A percentile compares a stretch with the other conserved stretches of the same genome.
phyloP scores from a whole-genome alignment of 2,888 invertebrate genomes.

The Helicoverpa assulta region DNA sequence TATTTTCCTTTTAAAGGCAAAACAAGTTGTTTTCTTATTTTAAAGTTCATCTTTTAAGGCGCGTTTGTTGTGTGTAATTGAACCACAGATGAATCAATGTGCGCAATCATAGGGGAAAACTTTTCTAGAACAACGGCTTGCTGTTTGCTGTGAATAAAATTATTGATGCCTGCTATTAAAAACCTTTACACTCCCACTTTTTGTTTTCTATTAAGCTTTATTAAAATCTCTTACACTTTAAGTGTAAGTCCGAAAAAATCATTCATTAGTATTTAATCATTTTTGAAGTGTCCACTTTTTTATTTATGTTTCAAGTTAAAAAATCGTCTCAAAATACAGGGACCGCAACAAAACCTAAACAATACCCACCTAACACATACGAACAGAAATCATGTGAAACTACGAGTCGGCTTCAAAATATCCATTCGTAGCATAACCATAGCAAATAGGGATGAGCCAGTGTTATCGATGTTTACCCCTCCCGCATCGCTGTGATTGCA shows the following conservation, averaged over 20 bases:
- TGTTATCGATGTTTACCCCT: conserved; percentile 63
- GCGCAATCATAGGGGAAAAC: not conserved
- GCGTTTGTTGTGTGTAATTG: conserved; percentile 1
- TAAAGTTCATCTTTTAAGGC: not conserved
- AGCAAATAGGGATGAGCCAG: conserved; percentile 58
- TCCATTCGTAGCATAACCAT: conserved; percentile 51
- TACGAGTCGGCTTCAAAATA: conserved; percentile 44
- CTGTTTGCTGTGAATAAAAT: too few relatives aligned
- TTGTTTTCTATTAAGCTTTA: too few relatives aligned
- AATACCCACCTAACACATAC: conserved; percentile 1
- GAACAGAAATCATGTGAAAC: conserved; percentile 25
- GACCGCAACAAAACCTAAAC: too few relatives aligned
- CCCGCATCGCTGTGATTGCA: conserved; percentile 65
- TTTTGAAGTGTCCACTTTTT: too few relatives aligned
- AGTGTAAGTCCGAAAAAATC: too few relatives aligned
- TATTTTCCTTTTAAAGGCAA: conserved; percentile 5
- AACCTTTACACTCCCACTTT: too few relatives aligned
- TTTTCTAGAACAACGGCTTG: not conserved
- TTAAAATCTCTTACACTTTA: too few relatives aligned
- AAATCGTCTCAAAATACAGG: too few relatives aligned
- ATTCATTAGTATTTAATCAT: too few relatives aligned
- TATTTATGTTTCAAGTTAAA: too few relatives aligned
- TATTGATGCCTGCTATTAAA: too few relatives aligned
- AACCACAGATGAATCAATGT: not conserved
- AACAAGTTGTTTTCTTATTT: conserved; percentile 4